Evolutionary conservation across 2,888 invertebrate genomes (phyloP).

Genomic region (Cephus sareptanus): DNA sequence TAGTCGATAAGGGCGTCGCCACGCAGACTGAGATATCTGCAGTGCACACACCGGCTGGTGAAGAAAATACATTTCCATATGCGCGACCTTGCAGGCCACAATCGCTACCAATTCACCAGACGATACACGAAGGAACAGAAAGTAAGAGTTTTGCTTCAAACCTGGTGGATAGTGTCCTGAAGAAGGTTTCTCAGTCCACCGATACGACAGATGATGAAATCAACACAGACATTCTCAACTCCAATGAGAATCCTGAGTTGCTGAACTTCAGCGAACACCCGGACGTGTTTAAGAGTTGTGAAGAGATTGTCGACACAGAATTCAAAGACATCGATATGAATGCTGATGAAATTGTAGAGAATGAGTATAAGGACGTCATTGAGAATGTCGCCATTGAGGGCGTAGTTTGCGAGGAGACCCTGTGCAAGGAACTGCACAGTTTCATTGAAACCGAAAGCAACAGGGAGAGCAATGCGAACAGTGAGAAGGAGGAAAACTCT

Average conservation of each 20-base stretch:
- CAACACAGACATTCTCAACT: constrained; percentile 59
- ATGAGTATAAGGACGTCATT: constrained; percentile 46
- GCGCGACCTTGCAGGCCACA: constrained; percentile 54
- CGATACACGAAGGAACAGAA: constrained; percentile 58
- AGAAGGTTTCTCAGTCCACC: constrained; percentile 58
- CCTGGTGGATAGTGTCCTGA: constrained; percentile 49
- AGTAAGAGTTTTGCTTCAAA: constrained; percentile 50
- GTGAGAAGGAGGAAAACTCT: constrained; percentile 24
- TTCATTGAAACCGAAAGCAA: constrained; percentile 55
- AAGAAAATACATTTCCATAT: constrained; percentile 66
- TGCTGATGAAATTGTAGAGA: constrained; percentile 17
- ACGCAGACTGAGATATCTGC: constrained; percentile 87
- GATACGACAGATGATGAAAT: constrained; percentile 61
- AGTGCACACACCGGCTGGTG: constrained; percentile 75
- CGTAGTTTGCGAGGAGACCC: constrained; percentile 54
- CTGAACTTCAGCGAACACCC: constrained; percentile 46
- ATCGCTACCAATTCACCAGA: constrained; percentile 57
- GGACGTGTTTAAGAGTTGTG: constrained; percentile 59
- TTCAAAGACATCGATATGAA: constrained; percentile 40
- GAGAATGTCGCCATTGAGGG: constrained; percentile 40
- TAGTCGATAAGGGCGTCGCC: constrained; percentile 68
- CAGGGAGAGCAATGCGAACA: constrained; percentile 29
- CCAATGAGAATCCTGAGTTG: constrained; percentile 56
- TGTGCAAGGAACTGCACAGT: constrained; percentile 58
- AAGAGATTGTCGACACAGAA: constrained; percentile 53